Base-by-base conservation (phyloP, 2,888 invertebrate species). In the Pyrgus malvae region DNA sequence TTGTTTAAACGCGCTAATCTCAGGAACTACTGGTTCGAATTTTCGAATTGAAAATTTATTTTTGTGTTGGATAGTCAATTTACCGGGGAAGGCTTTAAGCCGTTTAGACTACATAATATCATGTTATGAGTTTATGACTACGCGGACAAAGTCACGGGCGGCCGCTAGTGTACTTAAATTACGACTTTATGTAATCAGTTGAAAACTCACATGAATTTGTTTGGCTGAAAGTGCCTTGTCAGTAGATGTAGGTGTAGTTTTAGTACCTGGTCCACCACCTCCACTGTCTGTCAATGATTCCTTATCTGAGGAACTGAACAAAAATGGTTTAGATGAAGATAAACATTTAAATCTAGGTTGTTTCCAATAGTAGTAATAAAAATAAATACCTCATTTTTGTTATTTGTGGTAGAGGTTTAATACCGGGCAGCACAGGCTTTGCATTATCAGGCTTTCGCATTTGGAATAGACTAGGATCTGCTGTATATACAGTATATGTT, bases 391-490 rank as follows among this genome's bases (percentile, higher is more conserved):
- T 92, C 85, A 93, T 90, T 80, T 93, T 93, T 38, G 92, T 91
- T 53, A 93, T 87, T 56, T 90, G 87, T 2, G 92, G 88, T 45
- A 91, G 72, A 1, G 89, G 89, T 68, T 92, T 92, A 55, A 90
- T 89, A 1, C 84, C 85, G 6, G 89, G 78, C 8, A 88, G 63
- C 0, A 75, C 60, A 7, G 78, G 83, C 59, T 86, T 87, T 0
- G 70, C 56, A 0, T 75, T 48, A 27, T 88, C 87, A 0, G 76
- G 45, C 62, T 83, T 87, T 0, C 85, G 76, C 0, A 79, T 69
- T 74, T 95, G 95, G 66, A 96, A 93, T 54, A 96, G 90, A 72
- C 95, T 96, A 0, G 96, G 95, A 74, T 96, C 96, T 0, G 95
- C 97, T 42, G 96, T 94, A 70, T 95, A 96, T 63, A 96, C 94